A percentile compares a stretch with the other conserved stretches of the same genome.
These are phyloP conservation scores for Rhopilema esculentum DNA, from an alignment of 30 jellyfish, hydroid and myxozoan species.

Conservation along the genomic window DNA sequence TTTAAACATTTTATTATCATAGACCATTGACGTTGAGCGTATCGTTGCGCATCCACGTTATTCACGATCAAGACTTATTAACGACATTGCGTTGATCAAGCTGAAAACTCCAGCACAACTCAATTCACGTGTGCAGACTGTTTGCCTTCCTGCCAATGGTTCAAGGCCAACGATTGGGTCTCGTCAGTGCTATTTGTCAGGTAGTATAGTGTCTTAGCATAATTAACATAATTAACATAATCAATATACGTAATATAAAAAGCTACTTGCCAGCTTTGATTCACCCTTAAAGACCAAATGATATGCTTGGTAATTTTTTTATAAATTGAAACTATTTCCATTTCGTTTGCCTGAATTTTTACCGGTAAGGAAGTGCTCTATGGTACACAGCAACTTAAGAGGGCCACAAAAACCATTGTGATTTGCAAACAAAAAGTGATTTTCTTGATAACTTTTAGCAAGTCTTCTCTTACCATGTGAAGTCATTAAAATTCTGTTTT, in stretches of 20 bases:
- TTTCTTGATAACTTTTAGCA: neutral
- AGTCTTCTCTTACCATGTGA: neutral
- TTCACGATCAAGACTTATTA: slow-evolving; percentile 4
- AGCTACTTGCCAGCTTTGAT: slow-evolving; percentile 63
- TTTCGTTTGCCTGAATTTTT: no score
- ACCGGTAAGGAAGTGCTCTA: no score
- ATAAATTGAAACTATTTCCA: no score
- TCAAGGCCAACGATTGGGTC: slow-evolving; percentile 67
- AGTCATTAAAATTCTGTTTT: neutral
- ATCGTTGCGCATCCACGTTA: slow-evolving; percentile 66
- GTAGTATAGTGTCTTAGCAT: slow-evolving; percentile 4
- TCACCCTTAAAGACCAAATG: neutral
- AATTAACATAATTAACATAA: neutral
- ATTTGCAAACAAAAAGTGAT: neutral
- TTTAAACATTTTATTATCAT: neutral
- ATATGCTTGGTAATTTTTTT: neutral
- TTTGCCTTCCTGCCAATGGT: slow-evolving; percentile 69
- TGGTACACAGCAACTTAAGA: no score
- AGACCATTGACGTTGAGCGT: slow-evolving; percentile 60
- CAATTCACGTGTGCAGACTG: slow-evolving; percentile 52
- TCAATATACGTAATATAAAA: neutral
- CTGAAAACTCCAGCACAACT: slow-evolving; percentile 57
- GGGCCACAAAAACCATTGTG: no score
- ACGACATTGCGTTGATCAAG: slow-evolving; percentile 74
- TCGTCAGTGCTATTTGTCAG: slow-evolving; percentile 68